Base-by-base conservation (phyloP, 2,888 invertebrate genomes). In the Drosophila algonquin region DNA sequence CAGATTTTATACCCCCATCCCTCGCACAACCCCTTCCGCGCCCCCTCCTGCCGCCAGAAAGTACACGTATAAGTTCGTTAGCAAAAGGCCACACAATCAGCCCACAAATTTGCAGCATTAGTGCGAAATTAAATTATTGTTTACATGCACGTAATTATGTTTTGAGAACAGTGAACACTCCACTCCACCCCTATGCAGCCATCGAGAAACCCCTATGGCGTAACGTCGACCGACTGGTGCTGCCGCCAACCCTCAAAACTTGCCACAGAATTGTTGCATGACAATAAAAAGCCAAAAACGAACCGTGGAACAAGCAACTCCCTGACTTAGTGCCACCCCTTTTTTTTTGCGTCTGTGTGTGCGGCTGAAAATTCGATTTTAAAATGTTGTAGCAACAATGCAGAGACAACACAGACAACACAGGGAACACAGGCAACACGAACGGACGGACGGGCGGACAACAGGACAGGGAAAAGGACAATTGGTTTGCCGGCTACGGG, bases 41-140 rank as follows among this genome's bases (percentile, higher is more conserved):
- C 7, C 27, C 1, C 8, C 27, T 27, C 7, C 40, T 14, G 14
- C 40, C 40, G 0, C 40, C 0, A 14, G 40, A 6, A 2, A 4
- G 3, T 2, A 2, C 14, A 18, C 9, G 40, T 14, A 40, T 40
- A 48, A 64, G 52, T 64, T 73, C 59, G 85, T 84, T 87, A 79
- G 81, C 84, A 73, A 62, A 77, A 76, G 40, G 40, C 40, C 82
- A 87, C 89, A 87, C 84, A 90, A 91, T 90, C 89, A 91, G 90
- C 90, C 91, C 91, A 90, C 91, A 91, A 91, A 91, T 91, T 91
- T 90, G 89, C 87, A 86, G 87, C 90, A 85, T 91, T 91, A 89
- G 85, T 87, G 82, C 75, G 80, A 90, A 90, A 90, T 91, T 90
- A 90, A 91, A 90, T 90, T 91, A 91, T 89, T 91, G 90, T 90